A percentile compares a stretch with the other conserved stretches of the same genome.
Conservation (phyloP, 2,797 vertebrate species). For the Merluccius polli region DNA sequence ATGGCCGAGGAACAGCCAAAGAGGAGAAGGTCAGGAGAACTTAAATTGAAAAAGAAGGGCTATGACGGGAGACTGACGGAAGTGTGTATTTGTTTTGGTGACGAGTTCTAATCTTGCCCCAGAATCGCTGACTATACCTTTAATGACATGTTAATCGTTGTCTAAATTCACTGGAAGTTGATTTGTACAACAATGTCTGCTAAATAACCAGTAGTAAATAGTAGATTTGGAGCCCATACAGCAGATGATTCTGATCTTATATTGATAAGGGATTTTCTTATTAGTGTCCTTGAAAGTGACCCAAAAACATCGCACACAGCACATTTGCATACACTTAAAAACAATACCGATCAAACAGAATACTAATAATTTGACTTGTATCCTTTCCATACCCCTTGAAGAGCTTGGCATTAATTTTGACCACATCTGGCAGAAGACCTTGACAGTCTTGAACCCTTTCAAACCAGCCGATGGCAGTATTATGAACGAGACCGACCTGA, state of each 20-base stretch:
- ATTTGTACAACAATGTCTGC: background rate
- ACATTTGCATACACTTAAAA: background rate
- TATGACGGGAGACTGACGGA: no score
- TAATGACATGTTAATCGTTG: background rate
- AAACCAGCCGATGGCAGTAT: constrained; percentile 89
- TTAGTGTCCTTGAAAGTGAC: background rate
- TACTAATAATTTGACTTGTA: background rate
- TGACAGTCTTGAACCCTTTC: constrained; percentile 86
- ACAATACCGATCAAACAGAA: background rate
- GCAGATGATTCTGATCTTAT: background rate
- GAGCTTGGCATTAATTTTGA: constrained; percentile 91
- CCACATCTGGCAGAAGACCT: constrained; percentile 94
- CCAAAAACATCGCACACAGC: background rate
- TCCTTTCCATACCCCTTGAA: constrained; percentile 32
- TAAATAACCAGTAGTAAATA: background rate
- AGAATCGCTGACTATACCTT: no score
- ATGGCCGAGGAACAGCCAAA: no score
- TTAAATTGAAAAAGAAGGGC: no score
- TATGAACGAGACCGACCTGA: constrained; percentile 91
- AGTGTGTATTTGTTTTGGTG: no score
- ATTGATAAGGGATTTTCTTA: background rate
- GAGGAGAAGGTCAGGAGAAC: no score
- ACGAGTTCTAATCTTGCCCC: no score
- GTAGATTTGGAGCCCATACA: background rate
- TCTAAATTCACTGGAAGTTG: background rate